These are phyloP conservation scores for Dolichomitus sp. DNA, from an alignment of 2,888 invertebrate genomes.

Conservation along the genomic window DNA sequence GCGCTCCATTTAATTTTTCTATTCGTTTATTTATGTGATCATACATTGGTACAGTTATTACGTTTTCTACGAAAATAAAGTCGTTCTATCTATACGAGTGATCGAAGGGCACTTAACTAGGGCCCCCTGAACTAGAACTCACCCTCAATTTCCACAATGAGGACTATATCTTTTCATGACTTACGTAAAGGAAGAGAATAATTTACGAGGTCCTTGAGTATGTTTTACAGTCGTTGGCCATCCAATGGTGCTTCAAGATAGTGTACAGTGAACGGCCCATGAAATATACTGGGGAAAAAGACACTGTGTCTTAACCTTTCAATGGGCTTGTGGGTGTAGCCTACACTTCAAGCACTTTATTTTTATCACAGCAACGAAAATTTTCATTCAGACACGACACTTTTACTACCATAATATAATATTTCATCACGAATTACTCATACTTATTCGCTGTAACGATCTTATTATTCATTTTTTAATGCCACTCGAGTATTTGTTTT, in stretches of 20 bases:
- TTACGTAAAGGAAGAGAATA: slow-evolving; percentile 35
- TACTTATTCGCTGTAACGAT: too few relatives aligned
- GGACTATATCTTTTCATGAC: slow-evolving; percentile 24
- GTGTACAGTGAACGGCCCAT: background rate
- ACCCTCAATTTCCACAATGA: slow-evolving; percentile 24
- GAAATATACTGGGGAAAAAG: slow-evolving; percentile 9
- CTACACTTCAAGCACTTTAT: background rate
- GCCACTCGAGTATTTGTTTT: too few relatives aligned
- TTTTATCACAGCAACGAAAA: slow-evolving; percentile 3
- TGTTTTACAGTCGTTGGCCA: slow-evolving; percentile 8
- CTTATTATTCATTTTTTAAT: too few relatives aligned
- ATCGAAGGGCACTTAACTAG: slow-evolving; percentile 6
- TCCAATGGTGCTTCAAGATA: slow-evolving; percentile 4
- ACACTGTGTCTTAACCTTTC: slow-evolving; percentile 13
- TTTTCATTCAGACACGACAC: background rate
- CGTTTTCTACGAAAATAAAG: background rate
- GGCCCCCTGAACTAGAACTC: slow-evolving; percentile 14
- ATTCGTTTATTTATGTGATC: background rate
- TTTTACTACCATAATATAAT: background rate
- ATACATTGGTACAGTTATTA: too few relatives aligned
- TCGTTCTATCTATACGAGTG: background rate
- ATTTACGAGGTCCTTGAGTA: slow-evolving; percentile 44
- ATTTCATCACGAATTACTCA: slow-evolving; percentile 7
- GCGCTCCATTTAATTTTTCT: background rate
- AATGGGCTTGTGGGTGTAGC: slow-evolving; percentile 18